phyloP scores from a whole-genome alignment of 2,888 invertebrate genomes.

The Gibbula magus region DNA sequence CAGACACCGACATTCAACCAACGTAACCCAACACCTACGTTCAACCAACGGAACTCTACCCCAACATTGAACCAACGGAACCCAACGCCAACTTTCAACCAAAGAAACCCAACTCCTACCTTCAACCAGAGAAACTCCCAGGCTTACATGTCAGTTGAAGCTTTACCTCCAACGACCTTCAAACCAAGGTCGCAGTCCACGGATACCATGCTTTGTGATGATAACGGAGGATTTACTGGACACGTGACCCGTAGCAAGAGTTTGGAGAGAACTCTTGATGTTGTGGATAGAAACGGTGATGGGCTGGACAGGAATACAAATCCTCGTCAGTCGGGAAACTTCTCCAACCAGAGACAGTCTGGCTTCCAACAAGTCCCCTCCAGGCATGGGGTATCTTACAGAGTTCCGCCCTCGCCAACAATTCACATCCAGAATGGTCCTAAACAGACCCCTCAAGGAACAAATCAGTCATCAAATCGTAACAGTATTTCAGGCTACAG shows the following conservation, averaged over 20 bases:
- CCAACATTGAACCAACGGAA: no score
- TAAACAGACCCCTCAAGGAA: background rate
- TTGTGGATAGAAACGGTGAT: background rate
- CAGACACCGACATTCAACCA: no score
- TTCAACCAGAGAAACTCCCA: background rate
- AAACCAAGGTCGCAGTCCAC: conserved; percentile 33
- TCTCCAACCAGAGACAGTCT: background rate
- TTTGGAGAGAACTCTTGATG: conserved; percentile 40
- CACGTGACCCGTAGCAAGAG: conserved; percentile 39
- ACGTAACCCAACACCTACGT: no score
- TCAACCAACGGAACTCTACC: no score
- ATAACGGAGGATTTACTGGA: background rate
- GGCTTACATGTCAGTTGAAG: background rate
- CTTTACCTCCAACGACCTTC: background rate
- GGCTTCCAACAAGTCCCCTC: background rate
- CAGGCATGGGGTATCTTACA: background rate
- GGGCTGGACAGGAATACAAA: background rate
- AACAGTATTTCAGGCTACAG: background rate
- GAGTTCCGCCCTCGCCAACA: background rate
- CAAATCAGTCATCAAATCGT: background rate
- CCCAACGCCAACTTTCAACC: no score
- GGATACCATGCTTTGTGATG: conserved; percentile 33
- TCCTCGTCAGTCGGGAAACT: background rate
- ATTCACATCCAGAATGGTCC: background rate
- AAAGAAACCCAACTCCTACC: no score